Percentiles rank a stretch among this genome's conserved stretches.
phyloP scores from a whole-genome alignment of 2,113 vertebrate species.

The Urocitellus parryii region DNA sequence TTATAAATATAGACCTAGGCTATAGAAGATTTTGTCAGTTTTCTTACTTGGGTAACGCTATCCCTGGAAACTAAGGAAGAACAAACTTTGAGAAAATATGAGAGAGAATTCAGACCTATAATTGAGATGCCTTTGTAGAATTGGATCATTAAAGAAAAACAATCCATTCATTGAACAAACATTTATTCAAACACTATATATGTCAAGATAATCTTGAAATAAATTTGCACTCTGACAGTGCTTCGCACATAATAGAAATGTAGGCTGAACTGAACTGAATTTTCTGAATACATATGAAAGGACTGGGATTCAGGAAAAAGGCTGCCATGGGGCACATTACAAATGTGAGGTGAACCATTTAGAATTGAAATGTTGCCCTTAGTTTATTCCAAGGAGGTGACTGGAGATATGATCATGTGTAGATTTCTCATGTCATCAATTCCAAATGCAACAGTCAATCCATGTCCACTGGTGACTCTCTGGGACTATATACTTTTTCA shows the following conservation, averaged over 20 bases:
- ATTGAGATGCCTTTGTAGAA: conserved; percentile 45
- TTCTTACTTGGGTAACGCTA: background rate
- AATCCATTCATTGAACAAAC: conserved; percentile 61
- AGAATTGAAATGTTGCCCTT: conserved; percentile 60
- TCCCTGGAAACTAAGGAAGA: conserved; percentile 16
- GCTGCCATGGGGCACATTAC: conserved; percentile 39
- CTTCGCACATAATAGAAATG: conserved; percentile 60
- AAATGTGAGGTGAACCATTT: conserved; percentile 45
- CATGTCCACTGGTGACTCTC: background rate
- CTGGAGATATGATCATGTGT: background rate
- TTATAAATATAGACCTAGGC: background rate
- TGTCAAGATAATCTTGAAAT: conserved; percentile 67
- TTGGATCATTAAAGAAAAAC: conserved; percentile 52
- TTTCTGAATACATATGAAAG: conserved; percentile 58
- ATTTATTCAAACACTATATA: conserved; percentile 62
- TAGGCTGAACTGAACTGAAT: conserved; percentile 40
- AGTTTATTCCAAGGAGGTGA: conserved; percentile 40
- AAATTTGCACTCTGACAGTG: conserved; percentile 65
- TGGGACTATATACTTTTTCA: background rate
- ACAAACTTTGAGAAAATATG: background rate
- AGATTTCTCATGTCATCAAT: background rate
- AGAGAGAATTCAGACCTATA: conserved; percentile 35
- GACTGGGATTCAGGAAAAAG: conserved; percentile 28
- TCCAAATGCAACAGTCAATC: background rate
- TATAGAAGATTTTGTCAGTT: background rate